Evolutionary conservation across 2,797 vertebrate species (phyloP).

Genomic region (Psittacula derbiana): DNA sequence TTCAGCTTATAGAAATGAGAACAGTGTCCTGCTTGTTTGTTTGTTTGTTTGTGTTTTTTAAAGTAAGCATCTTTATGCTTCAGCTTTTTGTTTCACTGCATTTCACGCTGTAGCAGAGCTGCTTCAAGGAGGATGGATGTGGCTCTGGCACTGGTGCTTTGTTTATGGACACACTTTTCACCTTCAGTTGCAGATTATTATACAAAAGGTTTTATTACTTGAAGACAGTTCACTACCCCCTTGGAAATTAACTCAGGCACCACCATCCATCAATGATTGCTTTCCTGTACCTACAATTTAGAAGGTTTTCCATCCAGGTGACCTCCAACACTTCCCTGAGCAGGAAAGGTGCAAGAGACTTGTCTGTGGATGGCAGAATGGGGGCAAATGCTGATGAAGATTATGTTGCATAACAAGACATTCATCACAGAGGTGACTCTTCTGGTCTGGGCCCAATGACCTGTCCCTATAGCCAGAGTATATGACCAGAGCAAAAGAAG

Average conservation of each 20-base stretch:
- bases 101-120: neutral
- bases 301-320: neutral
- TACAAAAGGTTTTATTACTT: neutral
- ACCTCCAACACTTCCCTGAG: neutral
- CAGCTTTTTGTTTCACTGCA: neutral
- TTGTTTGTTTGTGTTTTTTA: neutral
- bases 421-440: neutral
- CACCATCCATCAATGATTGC: neutral
- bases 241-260: neutral
- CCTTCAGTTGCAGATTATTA: neutral
- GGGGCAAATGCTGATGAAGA: neutral
- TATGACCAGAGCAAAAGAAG: neutral
- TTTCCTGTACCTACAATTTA: rapidly evolving
- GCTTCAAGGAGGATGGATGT: neutral
- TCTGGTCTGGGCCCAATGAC: neutral
- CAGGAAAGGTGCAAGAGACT: neutral
- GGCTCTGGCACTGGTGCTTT: neutral
- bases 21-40: neutral
- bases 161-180: neutral
- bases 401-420: neutral
- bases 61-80: neutral
- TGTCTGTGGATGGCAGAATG: neutral
- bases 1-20: neutral
- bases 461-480: neutral
- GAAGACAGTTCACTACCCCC: neutral